Evolutionary conservation across 1,140 invertebrate genomes (phyloP).

Genomic region (Trachymyrmex cornetzi): DNA sequence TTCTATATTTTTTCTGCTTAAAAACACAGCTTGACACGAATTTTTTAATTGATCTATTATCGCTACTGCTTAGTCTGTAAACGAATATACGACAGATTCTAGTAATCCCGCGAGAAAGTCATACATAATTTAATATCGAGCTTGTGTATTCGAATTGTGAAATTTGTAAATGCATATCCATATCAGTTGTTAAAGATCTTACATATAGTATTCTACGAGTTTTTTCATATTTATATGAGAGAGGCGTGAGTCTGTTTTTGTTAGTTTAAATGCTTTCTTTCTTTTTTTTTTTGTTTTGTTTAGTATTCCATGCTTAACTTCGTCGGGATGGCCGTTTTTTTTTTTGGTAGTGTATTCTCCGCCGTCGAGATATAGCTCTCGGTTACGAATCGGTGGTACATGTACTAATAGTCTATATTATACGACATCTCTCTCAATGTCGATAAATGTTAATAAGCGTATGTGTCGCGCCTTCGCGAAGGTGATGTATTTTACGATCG

Average conservation of each 20-base stretch:
- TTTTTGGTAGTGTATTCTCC: constrained; percentile 15
- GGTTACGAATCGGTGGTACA: constrained; percentile 37
- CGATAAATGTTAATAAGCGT: constrained; percentile 60
- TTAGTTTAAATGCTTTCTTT: background rate
- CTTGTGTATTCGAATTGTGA: constrained; percentile 62
- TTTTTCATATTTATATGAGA: constrained; percentile 66
- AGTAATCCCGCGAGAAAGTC: constrained; percentile 36
- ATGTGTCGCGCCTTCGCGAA: constrained; percentile 52
- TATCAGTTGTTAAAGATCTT: background rate
- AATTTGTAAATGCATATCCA: constrained; percentile 16
- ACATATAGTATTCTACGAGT: background rate
- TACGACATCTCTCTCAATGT: constrained; percentile 44
- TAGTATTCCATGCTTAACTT: constrained; percentile 20
- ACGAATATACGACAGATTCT: constrained; percentile 29
- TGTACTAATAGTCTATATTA: constrained; percentile 51
- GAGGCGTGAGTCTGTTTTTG: constrained; percentile 46
- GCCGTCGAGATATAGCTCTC: background rate
- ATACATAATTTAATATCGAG: constrained; percentile 74
- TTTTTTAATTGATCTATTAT: constrained; percentile 40
- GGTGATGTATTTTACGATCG: constrained; percentile 29
- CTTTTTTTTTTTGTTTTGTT: background rate
- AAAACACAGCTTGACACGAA: constrained; percentile 42
- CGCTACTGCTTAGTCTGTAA: constrained; percentile 39
- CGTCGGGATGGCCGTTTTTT: constrained; percentile 17
- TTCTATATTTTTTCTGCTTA: constrained; percentile 62